Evolutionary conservation across 2,113 vertebrate species (phyloP), one percentile per base, ranked within the genome.

Genomic region (Melanerpes formicivorus): DNA sequence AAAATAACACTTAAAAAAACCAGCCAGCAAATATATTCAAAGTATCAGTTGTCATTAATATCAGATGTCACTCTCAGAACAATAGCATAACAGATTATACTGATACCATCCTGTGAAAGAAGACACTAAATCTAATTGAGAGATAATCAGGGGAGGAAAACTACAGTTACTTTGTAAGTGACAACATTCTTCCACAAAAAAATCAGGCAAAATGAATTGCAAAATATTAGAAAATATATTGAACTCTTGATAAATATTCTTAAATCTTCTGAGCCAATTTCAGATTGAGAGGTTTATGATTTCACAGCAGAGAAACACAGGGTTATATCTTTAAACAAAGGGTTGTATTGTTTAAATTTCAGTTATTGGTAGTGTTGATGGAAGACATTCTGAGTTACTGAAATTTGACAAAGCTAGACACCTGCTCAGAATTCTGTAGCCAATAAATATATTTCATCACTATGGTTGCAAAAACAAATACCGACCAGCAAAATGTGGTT

Each of bases 391-490:
- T 87, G 71, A 70, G 56, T 90, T 84, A 90, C 5, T 59, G 46
- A 81, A 93, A 87, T 79, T 37, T 89, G 46, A 92, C 78, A 73
- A 92, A 92, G 23, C 66, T 87, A 92, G 67, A 42, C 87, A 96
- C 95, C 89, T 95, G 92, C 67, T 89, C 71, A 56, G 56, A 58
- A 62, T 71, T 75, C 54, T 63, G 29, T 70, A 9, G 71, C 92
- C 88, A 96, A 87, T 82, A 90, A 88, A 74, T 34, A 70, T 80
- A 77, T 90, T 96, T 88, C 75, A 94, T 95, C 78, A 26, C 87
- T 92, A 87, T 93, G 90, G 87, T 48, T 95, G 56, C 92, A 93
- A 82, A 94, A 95, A 73, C 84, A 96, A 95, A 95, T 84, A 84
- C 30, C 2, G 5, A 71, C 64, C 48, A 82, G 52, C 55, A 86